These are phyloP conservation scores for Cephalopachus bancanus DNA, from an alignment of 2,797 vertebrate species.

Conservation along the genomic window DNA sequence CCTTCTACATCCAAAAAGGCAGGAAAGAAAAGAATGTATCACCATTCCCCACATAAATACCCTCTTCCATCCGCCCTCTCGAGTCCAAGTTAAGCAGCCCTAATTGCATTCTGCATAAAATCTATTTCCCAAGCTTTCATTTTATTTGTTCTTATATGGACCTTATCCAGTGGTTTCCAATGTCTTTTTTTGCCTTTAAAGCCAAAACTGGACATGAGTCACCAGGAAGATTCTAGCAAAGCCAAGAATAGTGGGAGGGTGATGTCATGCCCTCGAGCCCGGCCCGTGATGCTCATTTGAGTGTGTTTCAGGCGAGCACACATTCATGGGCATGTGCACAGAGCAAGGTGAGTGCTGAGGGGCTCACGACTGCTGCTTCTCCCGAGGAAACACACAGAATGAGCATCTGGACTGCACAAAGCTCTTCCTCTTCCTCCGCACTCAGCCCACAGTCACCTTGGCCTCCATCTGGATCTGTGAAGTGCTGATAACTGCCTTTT, in stretches of 20 bases:
- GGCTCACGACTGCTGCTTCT: background rate
- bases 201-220: slow-evolving; percentile 39
- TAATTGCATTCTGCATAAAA: slow-evolving; percentile 1
- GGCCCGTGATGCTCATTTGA: background rate
- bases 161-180: background rate
- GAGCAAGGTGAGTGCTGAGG: background rate
- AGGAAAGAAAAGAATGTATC: background rate
- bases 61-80: background rate
- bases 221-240: slow-evolving; percentile 39
- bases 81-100: background rate
- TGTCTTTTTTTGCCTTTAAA: slow-evolving; percentile 49
- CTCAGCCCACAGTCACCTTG: no score
- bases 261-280: background rate
- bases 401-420: background rate
- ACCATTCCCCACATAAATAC: background rate
- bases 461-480: background rate
- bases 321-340: background rate
- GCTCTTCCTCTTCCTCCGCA: background rate
- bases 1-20: background rate
- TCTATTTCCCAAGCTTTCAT: slow-evolving; percentile 37
- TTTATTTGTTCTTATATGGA: background rate
- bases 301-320: background rate
- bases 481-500: background rate
- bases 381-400: background rate
- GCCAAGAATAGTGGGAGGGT: slow-evolving; percentile 22